phyloP scores from a whole-genome alignment of 2,113 vertebrate species.

The Dasypus novemcinctus region DNA sequence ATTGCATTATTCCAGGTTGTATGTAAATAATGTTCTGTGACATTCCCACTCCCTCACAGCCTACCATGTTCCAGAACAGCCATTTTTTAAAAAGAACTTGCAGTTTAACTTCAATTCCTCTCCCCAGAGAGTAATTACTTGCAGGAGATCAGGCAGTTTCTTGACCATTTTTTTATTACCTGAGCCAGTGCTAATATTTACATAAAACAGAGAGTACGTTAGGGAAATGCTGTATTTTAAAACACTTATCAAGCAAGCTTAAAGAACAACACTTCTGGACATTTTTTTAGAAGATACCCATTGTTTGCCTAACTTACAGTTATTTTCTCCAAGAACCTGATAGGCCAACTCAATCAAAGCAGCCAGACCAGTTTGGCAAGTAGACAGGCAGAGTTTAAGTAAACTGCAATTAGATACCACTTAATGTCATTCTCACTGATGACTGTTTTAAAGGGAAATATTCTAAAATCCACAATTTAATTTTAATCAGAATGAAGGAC shows the following conservation, averaged over 20 bases:
- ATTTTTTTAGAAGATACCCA: neutral
- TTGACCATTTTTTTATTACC: neutral
- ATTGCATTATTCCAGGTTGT: neutral
- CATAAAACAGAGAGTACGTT: neutral
- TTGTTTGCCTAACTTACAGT: neutral
- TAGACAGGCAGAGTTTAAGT: neutral
- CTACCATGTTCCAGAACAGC: neutral
- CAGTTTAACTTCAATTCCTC: neutral
- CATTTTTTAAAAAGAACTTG: neutral
- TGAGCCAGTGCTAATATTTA: conserved; percentile 25
- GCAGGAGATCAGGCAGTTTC: neutral
- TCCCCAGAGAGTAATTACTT: neutral
- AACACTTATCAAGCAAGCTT: neutral
- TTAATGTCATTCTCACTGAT: neutral
- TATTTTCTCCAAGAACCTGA: conserved; percentile 17
- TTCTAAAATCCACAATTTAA: neutral
- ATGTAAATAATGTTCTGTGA: neutral
- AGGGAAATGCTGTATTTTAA: neutral
- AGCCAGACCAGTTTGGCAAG: conserved; percentile 5
- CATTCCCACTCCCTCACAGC: neutral
- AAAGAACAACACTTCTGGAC: neutral
- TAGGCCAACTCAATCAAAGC: neutral
- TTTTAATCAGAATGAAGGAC: neutral
- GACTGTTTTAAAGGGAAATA: neutral
- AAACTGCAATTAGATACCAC: neutral